Evolutionary conservation across 2,113 vertebrate genomes (phyloP).

Genomic region (Pseudorhombus dupliciocellatus): DNA sequence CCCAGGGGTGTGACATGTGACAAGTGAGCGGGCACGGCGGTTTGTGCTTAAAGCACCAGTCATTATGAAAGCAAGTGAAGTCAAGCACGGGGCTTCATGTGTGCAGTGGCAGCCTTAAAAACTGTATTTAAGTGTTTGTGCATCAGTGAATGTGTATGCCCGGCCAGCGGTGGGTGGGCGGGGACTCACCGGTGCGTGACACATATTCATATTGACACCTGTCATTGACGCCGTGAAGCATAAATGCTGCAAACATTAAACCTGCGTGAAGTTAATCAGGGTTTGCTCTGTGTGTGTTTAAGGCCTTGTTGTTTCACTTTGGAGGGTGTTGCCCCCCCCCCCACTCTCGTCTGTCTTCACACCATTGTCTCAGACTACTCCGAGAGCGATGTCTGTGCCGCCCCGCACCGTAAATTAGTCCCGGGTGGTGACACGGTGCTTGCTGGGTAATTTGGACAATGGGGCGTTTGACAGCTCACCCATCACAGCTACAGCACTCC

Average conservation of each 20-base stretch:
- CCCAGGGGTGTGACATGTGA: constrained; percentile 73
- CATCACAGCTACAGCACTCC: constrained; percentile 80
- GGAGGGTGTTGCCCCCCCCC: constrained; percentile 31
- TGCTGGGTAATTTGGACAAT: constrained; percentile 86
- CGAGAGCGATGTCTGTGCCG: constrained; percentile 67
- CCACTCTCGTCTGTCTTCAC: not conserved
- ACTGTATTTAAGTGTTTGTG: constrained; percentile 62
- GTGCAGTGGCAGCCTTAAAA: constrained; percentile 53
- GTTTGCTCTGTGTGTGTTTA: constrained; percentile 34
- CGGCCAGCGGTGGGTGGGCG: constrained; percentile 41
- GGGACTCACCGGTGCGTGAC: constrained; percentile 39
- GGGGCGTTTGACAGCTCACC: constrained; percentile 89
- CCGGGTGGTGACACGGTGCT: constrained; percentile 81
- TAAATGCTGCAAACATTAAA: constrained; percentile 52
- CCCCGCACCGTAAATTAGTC: constrained; percentile 84
- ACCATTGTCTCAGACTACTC: constrained; percentile 45
- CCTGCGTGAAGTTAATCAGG: constrained; percentile 68
- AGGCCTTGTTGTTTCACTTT: constrained; percentile 38
- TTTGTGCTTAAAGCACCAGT: constrained; percentile 56
- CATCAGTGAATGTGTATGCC: constrained; percentile 52
- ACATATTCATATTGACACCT: constrained; percentile 72
- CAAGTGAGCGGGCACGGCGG: constrained; percentile 55
- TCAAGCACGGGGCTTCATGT: constrained; percentile 54
- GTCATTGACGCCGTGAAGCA: constrained; percentile 66
- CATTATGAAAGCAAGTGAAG: constrained; percentile 65